phyloP scores from a whole-genome alignment of 1,140 invertebrate genomes.

The Microvelia longipes region DNA sequence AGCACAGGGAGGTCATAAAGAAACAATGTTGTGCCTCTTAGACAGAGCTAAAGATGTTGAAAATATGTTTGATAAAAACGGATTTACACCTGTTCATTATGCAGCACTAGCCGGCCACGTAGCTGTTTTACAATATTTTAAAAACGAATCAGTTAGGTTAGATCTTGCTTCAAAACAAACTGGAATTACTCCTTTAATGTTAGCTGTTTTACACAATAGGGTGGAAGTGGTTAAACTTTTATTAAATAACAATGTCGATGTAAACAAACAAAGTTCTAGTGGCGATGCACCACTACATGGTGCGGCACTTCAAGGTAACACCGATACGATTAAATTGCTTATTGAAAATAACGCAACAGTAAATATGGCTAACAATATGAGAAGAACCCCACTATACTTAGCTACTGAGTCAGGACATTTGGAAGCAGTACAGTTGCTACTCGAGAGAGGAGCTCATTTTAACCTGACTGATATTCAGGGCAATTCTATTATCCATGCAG shows the following conservation, averaged over 20 bases:
- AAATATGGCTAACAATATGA: background rate
- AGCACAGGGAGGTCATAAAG: background rate
- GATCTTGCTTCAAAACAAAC: background rate
- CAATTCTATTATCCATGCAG: background rate
- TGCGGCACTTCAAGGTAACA: background rate
- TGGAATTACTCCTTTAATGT: background rate
- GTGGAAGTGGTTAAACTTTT: background rate
- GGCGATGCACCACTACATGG: background rate
- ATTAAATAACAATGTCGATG: background rate
- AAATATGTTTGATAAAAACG: background rate
- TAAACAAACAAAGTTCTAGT: background rate
- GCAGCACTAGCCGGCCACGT: background rate
- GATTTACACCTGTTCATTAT: background rate
- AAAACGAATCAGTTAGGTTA: background rate
- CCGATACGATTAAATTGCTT: background rate
- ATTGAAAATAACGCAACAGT: background rate
- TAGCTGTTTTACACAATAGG: background rate
- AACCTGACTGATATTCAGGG: background rate
- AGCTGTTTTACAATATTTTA: background rate
- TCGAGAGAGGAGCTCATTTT: background rate
- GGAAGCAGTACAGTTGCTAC: background rate
- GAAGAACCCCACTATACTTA: background rate
- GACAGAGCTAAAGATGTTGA: background rate
- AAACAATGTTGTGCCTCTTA: background rate
- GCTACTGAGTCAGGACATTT: background rate